A percentile compares a stretch with the other conserved stretches of the same genome.
Evolutionary conservation across 2,797 vertebrate genomes (phyloP).

Genomic region (Hylomyscus alleni): DNA sequence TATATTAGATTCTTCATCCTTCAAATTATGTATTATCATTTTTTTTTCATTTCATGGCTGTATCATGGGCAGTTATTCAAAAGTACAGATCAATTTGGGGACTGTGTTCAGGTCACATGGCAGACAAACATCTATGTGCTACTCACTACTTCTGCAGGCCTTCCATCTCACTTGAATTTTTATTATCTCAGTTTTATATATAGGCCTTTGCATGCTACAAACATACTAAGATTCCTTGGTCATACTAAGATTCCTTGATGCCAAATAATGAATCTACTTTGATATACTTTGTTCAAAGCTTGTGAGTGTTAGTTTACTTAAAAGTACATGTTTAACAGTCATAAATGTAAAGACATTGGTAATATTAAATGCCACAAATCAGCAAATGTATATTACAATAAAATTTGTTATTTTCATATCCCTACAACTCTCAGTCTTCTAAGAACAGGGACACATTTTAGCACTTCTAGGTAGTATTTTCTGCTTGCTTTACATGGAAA

Average conservation of each 20-base stretch:
- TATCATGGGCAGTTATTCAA: background rate
- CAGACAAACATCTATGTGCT: background rate
- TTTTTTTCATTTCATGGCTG: background rate
- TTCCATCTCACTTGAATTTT: background rate
- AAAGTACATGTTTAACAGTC: background rate
- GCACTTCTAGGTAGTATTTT: background rate
- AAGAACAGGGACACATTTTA: conserved; percentile 25
- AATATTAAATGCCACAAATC: conserved; percentile 29
- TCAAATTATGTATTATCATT: background rate
- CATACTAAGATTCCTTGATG: too few species aligned
- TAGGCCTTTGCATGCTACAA: background rate
- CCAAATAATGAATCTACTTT: conserved; percentile 9
- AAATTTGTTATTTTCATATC: background rate
- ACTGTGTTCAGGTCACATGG: background rate
- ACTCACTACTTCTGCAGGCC: background rate
- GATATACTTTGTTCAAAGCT: background rate
- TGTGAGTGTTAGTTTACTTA: background rate
- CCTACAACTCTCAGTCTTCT: background rate
- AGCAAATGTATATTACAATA: background rate
- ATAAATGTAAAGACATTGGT: background rate
- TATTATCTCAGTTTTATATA: background rate
- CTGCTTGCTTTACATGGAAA: conserved; percentile 23
- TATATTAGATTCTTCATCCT: conserved; percentile 55
- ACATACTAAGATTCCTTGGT: background rate
- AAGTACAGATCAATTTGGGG: background rate